Evolutionary conservation across 2,113 vertebrate genomes (phyloP).

Genomic region (Polypterus senegalus): DNA sequence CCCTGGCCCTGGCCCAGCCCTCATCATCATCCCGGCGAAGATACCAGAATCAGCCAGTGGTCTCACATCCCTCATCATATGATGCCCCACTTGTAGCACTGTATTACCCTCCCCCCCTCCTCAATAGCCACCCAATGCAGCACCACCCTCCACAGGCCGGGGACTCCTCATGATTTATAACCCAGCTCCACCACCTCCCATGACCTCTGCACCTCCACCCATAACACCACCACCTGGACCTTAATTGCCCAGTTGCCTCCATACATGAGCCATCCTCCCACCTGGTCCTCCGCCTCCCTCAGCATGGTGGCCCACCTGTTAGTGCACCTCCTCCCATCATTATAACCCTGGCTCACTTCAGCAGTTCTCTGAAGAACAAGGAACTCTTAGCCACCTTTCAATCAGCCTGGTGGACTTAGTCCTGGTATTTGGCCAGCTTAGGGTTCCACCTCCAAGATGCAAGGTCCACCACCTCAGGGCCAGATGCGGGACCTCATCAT

Average conservation of each 20-base stretch:
- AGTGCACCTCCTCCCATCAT: slow-evolving; percentile 82
- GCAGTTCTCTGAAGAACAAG: slow-evolving; percentile 91
- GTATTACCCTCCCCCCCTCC: slow-evolving; percentile 81
- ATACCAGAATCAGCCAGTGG: slow-evolving; percentile 81
- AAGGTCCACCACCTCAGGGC: slow-evolving; percentile 83
- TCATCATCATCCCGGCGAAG: slow-evolving; percentile 69
- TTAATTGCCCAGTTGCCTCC: slow-evolving; percentile 87
- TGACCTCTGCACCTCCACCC: slow-evolving; percentile 85
- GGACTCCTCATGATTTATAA: slow-evolving; percentile 86
- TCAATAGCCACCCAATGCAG: slow-evolving; percentile 87
- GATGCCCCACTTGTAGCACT: slow-evolving; percentile 88
- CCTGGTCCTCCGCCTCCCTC: slow-evolving; percentile 83
- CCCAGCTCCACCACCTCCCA: slow-evolving; percentile 83
- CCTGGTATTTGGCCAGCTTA: slow-evolving; percentile 91
- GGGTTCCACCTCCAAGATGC: slow-evolving; percentile 90
- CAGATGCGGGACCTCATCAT: slow-evolving; percentile 88
- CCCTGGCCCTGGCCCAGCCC: slow-evolving; percentile 36
- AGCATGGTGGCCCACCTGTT: slow-evolving; percentile 81
- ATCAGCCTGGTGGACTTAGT: slow-evolving; percentile 87
- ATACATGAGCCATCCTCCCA: slow-evolving; percentile 66
- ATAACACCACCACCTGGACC: slow-evolving; percentile 90
- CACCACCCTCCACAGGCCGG: slow-evolving; percentile 81
- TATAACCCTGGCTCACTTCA: slow-evolving; percentile 84
- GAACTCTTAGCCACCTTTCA: slow-evolving; percentile 91
- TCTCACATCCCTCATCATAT: slow-evolving; percentile 87